These are phyloP conservation scores for Nomada flava DNA, from an alignment of 2,888 invertebrate species.

Conservation along the genomic window DNA sequence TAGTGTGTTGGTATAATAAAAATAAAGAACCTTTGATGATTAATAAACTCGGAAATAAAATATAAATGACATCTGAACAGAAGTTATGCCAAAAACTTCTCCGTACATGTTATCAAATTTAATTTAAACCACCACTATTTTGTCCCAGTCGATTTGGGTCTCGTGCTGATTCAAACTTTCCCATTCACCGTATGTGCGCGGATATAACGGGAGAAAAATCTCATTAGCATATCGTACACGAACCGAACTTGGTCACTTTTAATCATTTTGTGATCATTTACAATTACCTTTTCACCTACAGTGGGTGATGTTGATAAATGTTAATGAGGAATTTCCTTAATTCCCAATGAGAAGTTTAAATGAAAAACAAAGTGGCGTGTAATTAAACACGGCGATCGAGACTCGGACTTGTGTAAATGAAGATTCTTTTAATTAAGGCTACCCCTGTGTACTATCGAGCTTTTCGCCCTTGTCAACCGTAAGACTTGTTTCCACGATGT, in stretches of 20 bases:
- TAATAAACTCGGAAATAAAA: too few species aligned
- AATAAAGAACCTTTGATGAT: too few species aligned
- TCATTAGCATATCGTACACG: conserved; percentile 60
- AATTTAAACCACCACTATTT: too few species aligned
- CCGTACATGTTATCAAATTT: too few species aligned
- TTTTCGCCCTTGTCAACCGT: conserved; percentile 43
- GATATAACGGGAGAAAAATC: conserved; percentile 35
- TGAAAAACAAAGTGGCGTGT: conserved; percentile 75
- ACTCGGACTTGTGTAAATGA: conserved; percentile 61
- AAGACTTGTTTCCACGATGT: conserved; percentile 34
- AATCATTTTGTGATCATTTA: conserved; percentile 54
- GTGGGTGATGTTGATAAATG: conserved; percentile 72
- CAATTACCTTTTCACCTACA: conserved; percentile 23
- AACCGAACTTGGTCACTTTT: conserved; percentile 55
- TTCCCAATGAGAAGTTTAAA: conserved; percentile 75
- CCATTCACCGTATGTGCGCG: conserved; percentile 4
- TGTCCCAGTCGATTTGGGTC: conserved; percentile 30
- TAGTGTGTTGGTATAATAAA: too few species aligned
- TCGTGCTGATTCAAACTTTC: conserved; percentile 36
- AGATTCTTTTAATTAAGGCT: conserved; percentile 71
- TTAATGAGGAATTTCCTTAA: conserved; percentile 75
- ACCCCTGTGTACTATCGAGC: conserved; percentile 17
- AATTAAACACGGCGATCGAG: conserved; percentile 76
- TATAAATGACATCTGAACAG: too few species aligned
- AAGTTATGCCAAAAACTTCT: too few species aligned